Evolutionary conservation across 2,797 vertebrate genomes (phyloP).

Genomic region (Lycodopsis pacificus): DNA sequence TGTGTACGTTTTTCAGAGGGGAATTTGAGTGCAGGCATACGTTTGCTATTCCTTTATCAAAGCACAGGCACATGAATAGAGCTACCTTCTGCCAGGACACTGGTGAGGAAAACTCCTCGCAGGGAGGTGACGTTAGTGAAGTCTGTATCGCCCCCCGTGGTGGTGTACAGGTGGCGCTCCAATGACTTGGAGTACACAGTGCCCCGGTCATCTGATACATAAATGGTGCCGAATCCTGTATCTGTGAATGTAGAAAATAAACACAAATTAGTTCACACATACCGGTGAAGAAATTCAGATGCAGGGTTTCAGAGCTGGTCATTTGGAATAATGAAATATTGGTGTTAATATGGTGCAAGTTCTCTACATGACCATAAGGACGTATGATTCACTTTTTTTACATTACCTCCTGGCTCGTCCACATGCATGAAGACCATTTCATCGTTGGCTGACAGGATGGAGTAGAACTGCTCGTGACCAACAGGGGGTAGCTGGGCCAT

Average conservation of each 20-base stretch:
- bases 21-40: constrained; percentile 42
- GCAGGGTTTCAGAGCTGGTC: neutral
- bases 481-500: constrained; percentile 96
- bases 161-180: constrained; percentile 93
- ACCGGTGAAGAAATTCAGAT: neutral
- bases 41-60: constrained; percentile 35
- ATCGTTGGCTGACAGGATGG: constrained; percentile 92
- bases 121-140: constrained; percentile 96
- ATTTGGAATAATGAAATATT: neutral
- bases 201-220: constrained; percentile 93
- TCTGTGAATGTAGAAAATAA: constrained; percentile 77
- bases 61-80: constrained; percentile 6
- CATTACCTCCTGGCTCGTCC: constrained; percentile 89
- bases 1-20: constrained; percentile 38
- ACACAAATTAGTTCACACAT: neutral
- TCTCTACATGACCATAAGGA: neutral
- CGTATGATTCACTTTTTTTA: neutral
- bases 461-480: constrained; percentile 95
- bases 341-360: neutral
- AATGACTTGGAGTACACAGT: constrained; percentile 95
- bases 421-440: constrained; percentile 99
- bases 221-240: constrained; percentile 92
- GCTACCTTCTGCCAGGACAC: constrained; percentile 90
- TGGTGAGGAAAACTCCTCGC: constrained; percentile 93
- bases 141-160: constrained; percentile 91